Base-by-base conservation (phyloP, 2,797 vertebrate species). In the Pygocentrus nattereri region DNA sequence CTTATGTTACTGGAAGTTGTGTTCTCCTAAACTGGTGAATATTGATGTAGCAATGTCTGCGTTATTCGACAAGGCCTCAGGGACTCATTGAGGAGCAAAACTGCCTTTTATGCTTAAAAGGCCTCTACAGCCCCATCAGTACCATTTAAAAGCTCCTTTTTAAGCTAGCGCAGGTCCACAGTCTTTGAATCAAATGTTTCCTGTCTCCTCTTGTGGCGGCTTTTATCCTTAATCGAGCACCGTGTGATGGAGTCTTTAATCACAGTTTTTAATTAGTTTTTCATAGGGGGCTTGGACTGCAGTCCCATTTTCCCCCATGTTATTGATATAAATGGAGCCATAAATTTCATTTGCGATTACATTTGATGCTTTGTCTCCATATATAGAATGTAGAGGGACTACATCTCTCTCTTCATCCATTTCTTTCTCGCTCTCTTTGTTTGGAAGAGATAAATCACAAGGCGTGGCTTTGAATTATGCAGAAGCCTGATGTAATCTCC, bases 301-400 rank as follows among this genome's bases (percentile, higher is more conserved):
- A 50, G 84, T 61, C 82, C 76, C 81, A 56, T n/a, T n/a, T 78
- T 78, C 65, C 52, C 86, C 75, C 79, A 67, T 76, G 76, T 77
- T 44, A 77, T 49, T 75, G 80, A 84, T 83, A 86, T 84, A 72
- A 79, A 78, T 74, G 58, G 69, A 2, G 79, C 80, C 58, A 52
- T 87, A 38, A 73, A 87, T 89, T 87, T 82, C 61, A 90, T 89
- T 81, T 84, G 64, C 67, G 76, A 31, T 54, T 59, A 75, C 70
- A 88, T 73, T 80, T 59, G 58, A 79, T 65, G 77, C 52, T 81
- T 50, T 87, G 59, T 82, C 65, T 76, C 49, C 68, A 15, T 50
- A n/a, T 87, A 71, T 56, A 58, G 72, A 50, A 73, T 25, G 65
- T 76, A 78, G 76, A 61, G 12, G 62, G 74, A 82, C 65, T 79